Base-by-base conservation (phyloP, 2,797 vertebrate genomes). In the Sebastes diploproa region DNA sequence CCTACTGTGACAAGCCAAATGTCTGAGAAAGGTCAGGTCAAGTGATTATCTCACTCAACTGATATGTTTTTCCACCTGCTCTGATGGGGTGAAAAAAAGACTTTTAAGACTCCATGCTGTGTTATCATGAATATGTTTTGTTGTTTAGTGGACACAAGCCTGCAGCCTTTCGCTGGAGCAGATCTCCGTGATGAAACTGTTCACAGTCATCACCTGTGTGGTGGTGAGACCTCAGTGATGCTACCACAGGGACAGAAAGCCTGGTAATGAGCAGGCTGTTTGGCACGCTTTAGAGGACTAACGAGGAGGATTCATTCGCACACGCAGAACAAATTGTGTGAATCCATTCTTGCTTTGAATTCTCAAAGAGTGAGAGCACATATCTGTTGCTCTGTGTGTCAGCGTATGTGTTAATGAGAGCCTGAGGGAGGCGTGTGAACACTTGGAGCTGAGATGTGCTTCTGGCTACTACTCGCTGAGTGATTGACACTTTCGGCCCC, bases 401-500 rank as follows among this genome's bases (percentile, higher is more conserved):
- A 70, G 52, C 18, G 22, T 34, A 22, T 58, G 86, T 85, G 82
- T 80, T 87, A 86, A 90, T 85, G 86, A 86, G 83, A 80, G 76
- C 65, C 78, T 3, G 61, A 82, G 75, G 18, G 83, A 86, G 76
- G 72, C 20, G 72, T 84, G 84, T 76, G 82, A 89, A 82, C 72
- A 50, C 84, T 86, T 25, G 29, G 59, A 67, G 82, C 46, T 54
- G 71, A 74, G 78, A 82, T 72, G 74, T 68, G 78, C 86, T 83
- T 71, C 62, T 86, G 86, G 80, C 81, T 79, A 62, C 72, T 50
- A 27, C 72, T 86, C 10, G 78, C 42, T 83, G 89, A 94, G 80
- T 86, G 91, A 91, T 78, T 81, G 90, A 88, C 88, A 81, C 77
- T 54, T 77, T 86, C 55, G 42, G 69, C 52, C 71, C 82, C 68